Base-by-base conservation (phyloP, 2,888 invertebrate species). In the Psylliodes chrysocephalus region DNA sequence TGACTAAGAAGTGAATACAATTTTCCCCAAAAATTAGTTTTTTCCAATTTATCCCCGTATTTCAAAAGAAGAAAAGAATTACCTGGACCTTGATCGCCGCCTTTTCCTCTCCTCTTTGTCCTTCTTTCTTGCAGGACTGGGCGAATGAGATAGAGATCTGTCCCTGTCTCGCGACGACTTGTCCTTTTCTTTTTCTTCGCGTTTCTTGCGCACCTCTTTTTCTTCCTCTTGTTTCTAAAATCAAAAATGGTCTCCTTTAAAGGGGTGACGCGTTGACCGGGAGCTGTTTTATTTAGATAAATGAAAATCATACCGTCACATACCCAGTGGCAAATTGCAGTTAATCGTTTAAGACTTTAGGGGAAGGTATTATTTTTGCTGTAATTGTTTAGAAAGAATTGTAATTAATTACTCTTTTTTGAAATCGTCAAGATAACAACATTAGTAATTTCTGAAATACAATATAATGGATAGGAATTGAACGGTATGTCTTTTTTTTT, bases 201-300 rank as follows among this genome's bases (percentile, higher is more conserved):
- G 90, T 82, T 88, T 84, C 70, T 88, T 84, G 73, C 84, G 85
- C 42, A 88, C 88, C 79, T 89, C 89, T 76, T 89, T 89, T 77
- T 90, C 89, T 80, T 90, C 90, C 81, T 91, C 91, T 84, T 90
- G 89, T 85, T 90, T 90, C 89, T 90, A 86, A 78, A 86, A 85
- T 84, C 25, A 79, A 84, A 82, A 82, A 65, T 47, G 17, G 8
- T 22, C n/a, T 40, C 22, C 18, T 25, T 54, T 40, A 25, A 28
- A 12, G 19, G 18, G n/a, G 30, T 5, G 51, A 17, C 5, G 7
- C 12, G 6, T 40, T 40, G 17, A n/a, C 12, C 40, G 3, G 40
- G 6, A n/a, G n/a, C n/a, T n/a, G n/a, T 12, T 10, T 7, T 40
- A 40, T 22, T 22, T 22, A n/a, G 22, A 40, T 33, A 33, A 47